Evolutionary conservation across 2,797 vertebrate genomes (phyloP), one percentile per base, ranked within the genome.

Genomic region (Brachymystax lenok): DNA sequence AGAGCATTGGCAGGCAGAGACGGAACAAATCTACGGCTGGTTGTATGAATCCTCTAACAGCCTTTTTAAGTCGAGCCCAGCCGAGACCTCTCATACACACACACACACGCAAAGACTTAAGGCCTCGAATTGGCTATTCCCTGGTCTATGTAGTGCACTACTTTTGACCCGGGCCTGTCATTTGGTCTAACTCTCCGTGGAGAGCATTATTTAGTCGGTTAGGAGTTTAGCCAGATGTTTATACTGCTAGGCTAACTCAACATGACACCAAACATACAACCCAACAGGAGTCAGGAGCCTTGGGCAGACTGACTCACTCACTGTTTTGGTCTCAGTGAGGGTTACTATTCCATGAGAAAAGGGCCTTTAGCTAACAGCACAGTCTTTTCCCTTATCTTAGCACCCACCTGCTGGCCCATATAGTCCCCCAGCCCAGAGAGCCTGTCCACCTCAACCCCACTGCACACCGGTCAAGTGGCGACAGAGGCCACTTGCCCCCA

Each of bases 371-470:
- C 14, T 61, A n/a, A 7, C n/a, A 21, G 52, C 30, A 76, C 77
- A 59, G 73, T 69, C 73, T 66, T 54, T 72, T 75, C 70, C 73
- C 56, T 74, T 75, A 71, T 79, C 75, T 71, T 35, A n/a, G 51
- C 28, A 35, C 74, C 70, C 71, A 74, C 81, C 74, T 84, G 77
- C 76, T 82, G 63, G 74, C 74, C 75, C 35, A 73, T 10, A 70
- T 75, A 52, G 71, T 16, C 50, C 76, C 46, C 67, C 64, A n/a
- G 33, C 46, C 70, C 59, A n/a, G 33, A 74, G 33, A 12, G 50
- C 77, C 54, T 24, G 33, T 46, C 68, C 28, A 59, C 50, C 40
- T 46, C 68, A 27, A 56, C 50, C 73, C 28, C 75, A 64, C 51
- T 72, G 33, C 71, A 27, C 75, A 69, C 46, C 64, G 74, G 69